A percentile compares a stretch with the other conserved stretches of the same genome.
phyloP scores from a whole-genome alignment of 1,140 invertebrate genomes.

The Dendrolimus kikuchii region DNA sequence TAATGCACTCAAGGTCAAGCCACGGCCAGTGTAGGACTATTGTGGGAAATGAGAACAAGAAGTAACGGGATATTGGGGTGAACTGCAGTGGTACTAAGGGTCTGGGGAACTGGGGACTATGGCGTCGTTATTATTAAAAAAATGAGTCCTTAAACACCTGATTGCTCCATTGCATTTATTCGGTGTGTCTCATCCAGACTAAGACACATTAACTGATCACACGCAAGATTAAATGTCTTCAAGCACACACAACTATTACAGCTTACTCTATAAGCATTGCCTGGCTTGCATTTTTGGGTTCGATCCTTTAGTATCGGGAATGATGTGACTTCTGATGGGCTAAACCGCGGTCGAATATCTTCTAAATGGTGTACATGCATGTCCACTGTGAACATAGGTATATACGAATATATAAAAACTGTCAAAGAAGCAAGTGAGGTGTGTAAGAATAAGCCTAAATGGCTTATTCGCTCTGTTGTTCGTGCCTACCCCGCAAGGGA shows the following conservation, averaged over 20 bases:
- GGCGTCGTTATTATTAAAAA: too few relatives aligned
- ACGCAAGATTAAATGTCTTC: slow-evolving; percentile 31
- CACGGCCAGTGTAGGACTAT: too few relatives aligned
- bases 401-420: background rate
- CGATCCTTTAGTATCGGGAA: slow-evolving; percentile 11
- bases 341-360: slow-evolving; percentile 11
- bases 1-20: too few relatives aligned
- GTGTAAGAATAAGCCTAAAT: too few relatives aligned
- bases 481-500: too few relatives aligned
- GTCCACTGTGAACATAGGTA: background rate
- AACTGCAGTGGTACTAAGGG: too few relatives aligned
- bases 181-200: slow-evolving; percentile 19
- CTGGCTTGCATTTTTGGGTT: slow-evolving; percentile 22
- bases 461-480: too few relatives aligned
- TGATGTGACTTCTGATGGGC: slow-evolving; percentile 6
- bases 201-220: slow-evolving; percentile 24
- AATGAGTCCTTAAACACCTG: slow-evolving; percentile 12
- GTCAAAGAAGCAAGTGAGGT: too few relatives aligned
- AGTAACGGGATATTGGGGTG: too few relatives aligned
- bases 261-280: slow-evolving; percentile 35
- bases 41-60: too few relatives aligned
- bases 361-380: slow-evolving; percentile 3
- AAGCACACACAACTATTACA: slow-evolving; percentile 55
- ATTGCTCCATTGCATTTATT: slow-evolving; percentile 17
- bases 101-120: too few relatives aligned